phyloP scores from a whole-genome alignment of 2,888 invertebrate species.

The Agrochola macilenta region DNA sequence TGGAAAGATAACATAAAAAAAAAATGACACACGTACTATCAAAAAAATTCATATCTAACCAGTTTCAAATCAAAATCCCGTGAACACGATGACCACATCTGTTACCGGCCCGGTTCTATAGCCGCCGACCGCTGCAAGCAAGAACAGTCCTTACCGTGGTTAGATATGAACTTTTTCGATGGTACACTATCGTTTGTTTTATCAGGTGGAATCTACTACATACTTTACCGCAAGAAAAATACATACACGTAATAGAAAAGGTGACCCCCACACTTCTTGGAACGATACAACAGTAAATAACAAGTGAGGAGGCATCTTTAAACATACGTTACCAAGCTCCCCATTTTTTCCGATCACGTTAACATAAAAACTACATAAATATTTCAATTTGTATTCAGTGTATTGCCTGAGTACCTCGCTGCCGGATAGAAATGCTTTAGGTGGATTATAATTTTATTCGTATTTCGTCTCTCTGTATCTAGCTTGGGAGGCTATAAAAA shows the following conservation, averaged over 20 bases:
- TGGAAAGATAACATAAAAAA: too few species aligned
- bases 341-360: conserved; percentile 37
- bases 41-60: too few species aligned
- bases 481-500: conserved; percentile 33
- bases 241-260: background rate
- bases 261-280: background rate
- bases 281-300: conserved; percentile 7
- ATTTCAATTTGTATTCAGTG: conserved; percentile 65
- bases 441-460: conserved; percentile 55
- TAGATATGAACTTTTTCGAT: too few species aligned
- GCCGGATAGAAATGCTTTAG: conserved; percentile 55
- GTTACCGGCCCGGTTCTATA: too few species aligned
- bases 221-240: background rate
- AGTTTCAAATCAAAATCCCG: too few species aligned
- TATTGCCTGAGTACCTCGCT: conserved; percentile 35
- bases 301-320: conserved; percentile 22
- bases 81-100: too few species aligned
- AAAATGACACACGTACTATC: too few species aligned
- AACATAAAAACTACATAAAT: conserved; percentile 57
- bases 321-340: conserved; percentile 26
- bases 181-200: background rate
- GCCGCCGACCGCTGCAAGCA: too few species aligned
- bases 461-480: conserved; percentile 34
- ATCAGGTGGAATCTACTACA: background rate
- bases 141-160: too few species aligned